These are phyloP conservation scores for Vanessa atalanta DNA, from an alignment of 1,140 invertebrate genomes.

Conservation along the genomic window DNA sequence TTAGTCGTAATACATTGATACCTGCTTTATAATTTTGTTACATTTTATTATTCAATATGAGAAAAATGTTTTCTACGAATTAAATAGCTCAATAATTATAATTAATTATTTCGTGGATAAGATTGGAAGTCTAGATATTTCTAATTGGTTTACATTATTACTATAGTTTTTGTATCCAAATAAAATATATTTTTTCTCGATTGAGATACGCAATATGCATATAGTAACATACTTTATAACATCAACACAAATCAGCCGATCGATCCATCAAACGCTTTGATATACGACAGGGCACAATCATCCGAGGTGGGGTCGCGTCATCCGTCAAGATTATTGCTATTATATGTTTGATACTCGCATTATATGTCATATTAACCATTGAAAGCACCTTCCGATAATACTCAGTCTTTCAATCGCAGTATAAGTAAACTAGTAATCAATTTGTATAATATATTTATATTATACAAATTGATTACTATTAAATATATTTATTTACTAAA, in stretches of 20 bases:
- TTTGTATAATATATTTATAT: no score
- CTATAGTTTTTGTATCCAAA: no score
- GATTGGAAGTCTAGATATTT: no score
- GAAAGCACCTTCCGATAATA: constrained; percentile 8
- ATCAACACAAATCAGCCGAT: constrained; percentile 34
- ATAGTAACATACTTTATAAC: constrained; percentile 1
- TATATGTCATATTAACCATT: constrained; percentile 2
- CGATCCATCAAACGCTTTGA: constrained; percentile 41
- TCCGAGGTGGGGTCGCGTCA: constrained; percentile 35
- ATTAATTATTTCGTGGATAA: no score
- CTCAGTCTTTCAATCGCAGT: background rate
- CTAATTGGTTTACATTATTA: no score
- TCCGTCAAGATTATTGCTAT: constrained; percentile 54
- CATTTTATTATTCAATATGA: no score
- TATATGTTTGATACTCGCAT: constrained; percentile 20
- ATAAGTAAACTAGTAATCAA: background rate
- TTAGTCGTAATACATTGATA: background rate
- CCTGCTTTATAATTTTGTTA: no score
- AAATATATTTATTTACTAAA: no score
- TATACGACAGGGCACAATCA: constrained; percentile 16
- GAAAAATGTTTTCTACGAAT: no score
- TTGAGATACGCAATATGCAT: background rate
- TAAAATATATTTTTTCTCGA: background rate
- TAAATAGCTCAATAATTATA: no score
- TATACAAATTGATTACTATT: no score